Evolutionary conservation across 23 tunicate genomes (phyloP), one percentile per base, ranked within the genome.

Genomic region (Halocynthia roretzi): DNA sequence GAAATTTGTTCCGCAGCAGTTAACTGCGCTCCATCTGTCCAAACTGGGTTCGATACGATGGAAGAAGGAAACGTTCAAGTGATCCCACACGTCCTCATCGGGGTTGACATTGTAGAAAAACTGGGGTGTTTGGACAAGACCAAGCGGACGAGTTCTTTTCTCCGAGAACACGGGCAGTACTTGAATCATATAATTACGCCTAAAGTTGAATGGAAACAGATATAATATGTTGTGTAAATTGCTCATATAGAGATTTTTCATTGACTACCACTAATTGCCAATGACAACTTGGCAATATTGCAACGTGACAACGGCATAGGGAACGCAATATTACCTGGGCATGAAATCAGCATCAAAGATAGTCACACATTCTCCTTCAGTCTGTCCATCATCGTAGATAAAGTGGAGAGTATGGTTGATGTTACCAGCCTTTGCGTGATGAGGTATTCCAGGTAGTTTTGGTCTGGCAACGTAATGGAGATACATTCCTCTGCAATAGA

Each of bases 51-150:
- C 94, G 76, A 87, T 87, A 83, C 94, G 94, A 83, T 93, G 98
- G 84, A 93, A 93, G 62, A 93, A 93, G 21, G 98, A 93, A 52
- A 93, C 98, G 80, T 93, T 93, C 56, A 93, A 77, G 68, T 93
- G 98, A 64, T 93, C 98, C 98, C 98, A 93, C 48, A 93, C 98
- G 68, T 93, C 98, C 67, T 93, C 92, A 68, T 93, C 98, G 48
- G 98, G 86, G 74, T 93, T 86, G 56, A 93, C 98, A 80, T 93
- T 93, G 93, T 93, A 93, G 93, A 93, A 93, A 70, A 93, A 93
- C 88, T 93, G 98, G 5, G 98, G 98, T 6, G 98, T 93, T 68
- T 93, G 98, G 5, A 93, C 98, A 76, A 93, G 70, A 2, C 89
- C 98, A n/a, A 93, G 53, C 6, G 98, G 98, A 18, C 98, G 85